Evolutionary conservation across 1,140 invertebrate species (phyloP).

Genomic region (Drosophila orena): DNA sequence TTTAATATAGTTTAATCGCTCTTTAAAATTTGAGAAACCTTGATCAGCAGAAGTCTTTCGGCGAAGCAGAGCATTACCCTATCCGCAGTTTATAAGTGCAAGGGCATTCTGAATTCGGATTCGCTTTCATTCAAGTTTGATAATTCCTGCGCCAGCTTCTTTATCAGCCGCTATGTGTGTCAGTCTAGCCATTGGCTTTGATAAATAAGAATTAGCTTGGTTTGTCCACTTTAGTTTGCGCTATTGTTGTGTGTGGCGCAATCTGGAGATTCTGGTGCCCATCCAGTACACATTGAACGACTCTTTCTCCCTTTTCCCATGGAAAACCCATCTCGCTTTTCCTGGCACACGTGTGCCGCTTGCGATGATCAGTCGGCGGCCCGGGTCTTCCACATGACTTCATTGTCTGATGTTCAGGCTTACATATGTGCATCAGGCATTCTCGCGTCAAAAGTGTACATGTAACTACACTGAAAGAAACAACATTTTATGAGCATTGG

Average conservation of each 20-base stretch:
- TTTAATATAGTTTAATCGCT: no score
- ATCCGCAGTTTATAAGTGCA: background rate
- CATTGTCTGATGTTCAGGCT: background rate
- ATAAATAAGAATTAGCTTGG: conserved; percentile 46
- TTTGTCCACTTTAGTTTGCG: conserved; percentile 8
- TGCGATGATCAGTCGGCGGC: conserved; percentile 14
- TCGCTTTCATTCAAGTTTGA: background rate
- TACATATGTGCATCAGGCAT: conserved; percentile 14
- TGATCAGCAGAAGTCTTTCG: no score
- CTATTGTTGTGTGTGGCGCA: conserved; percentile 4
- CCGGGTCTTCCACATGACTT: conserved; percentile 15
- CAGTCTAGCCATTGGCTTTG: conserved; percentile 45
- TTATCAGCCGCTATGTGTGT: conserved; percentile 20
- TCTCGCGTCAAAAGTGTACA: conserved; percentile 9
- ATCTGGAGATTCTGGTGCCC: conserved; percentile 13
- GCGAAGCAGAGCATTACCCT: background rate
- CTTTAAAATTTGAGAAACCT: no score
- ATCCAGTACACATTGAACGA: conserved; percentile 1
- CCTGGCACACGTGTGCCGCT: conserved; percentile 12
- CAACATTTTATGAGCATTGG: background rate
- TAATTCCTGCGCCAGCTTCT: conserved; percentile 4
- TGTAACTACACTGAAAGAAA: background rate
- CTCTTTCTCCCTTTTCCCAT: background rate
- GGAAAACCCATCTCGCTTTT: background rate
- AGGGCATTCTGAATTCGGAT: background rate